These are phyloP conservation scores for Kryptopterus vitreolus DNA, from an alignment of 2,797 vertebrate species.

Conservation along the genomic window DNA sequence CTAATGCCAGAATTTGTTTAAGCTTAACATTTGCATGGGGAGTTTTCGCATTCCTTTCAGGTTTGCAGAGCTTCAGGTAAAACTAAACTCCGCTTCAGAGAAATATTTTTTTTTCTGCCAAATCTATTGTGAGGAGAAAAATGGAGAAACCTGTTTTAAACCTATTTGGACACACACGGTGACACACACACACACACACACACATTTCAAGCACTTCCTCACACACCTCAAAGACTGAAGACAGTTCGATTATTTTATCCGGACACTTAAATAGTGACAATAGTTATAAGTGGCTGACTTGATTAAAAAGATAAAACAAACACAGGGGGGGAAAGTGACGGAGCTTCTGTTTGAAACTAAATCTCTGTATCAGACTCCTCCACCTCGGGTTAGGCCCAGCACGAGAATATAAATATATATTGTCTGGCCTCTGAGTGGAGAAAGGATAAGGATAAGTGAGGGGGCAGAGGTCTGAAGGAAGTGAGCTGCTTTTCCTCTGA, in stretches of 20 bases:
- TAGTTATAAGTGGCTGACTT: background rate
- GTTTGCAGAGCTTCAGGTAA: background rate
- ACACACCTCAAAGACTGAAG: background rate
- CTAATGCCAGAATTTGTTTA: constrained; percentile 10
- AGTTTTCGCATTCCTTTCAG: constrained; percentile 1
- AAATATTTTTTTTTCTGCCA: background rate
- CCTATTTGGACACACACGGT: too few species aligned
- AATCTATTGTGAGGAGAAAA: background rate
- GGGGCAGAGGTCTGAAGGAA: constrained; percentile 28
- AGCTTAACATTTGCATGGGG: constrained; percentile 24
- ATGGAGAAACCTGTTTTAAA: background rate
- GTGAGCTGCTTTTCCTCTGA: constrained; percentile 39
- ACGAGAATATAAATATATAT: constrained; percentile 37
- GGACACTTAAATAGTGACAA: constrained; percentile 9
- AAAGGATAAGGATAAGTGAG: constrained; percentile 25
- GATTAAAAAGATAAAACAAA: background rate
- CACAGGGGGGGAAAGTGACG: background rate
- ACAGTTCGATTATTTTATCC: constrained; percentile 23
- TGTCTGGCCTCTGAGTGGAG: constrained; percentile 23
- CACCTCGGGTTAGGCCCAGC: background rate
- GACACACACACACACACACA: too few species aligned
- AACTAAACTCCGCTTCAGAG: background rate
- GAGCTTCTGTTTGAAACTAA: constrained; percentile 11
- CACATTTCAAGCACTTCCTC: background rate
- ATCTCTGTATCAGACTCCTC: background rate